Evolutionary conservation across 2,797 vertebrate genomes (phyloP), one percentile per base, ranked within the genome.

Genomic region (Cuniculus paca): DNA sequence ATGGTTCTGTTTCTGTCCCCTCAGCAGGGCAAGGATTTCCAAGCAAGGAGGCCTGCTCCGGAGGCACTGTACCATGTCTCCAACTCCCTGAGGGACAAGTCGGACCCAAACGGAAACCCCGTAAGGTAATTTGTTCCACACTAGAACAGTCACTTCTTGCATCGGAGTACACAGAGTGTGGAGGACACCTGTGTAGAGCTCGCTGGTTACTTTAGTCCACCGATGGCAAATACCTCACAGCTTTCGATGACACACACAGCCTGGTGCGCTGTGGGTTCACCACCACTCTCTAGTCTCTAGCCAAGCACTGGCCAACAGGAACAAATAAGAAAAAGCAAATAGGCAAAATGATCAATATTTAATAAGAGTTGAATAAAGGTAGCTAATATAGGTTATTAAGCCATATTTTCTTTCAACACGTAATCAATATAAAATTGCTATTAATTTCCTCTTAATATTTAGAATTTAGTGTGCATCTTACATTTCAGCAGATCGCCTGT

Each of bases 21-120:
- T 75, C 94, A 97, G 95, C 95, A 97, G 95, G 96, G 60, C 88
- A 96, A 95, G 63, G 63, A 93, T 96, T 97, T 94, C 93, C 77
- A 88, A 92, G 95, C 91, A 94, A 97, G 93, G 63, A 96, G 85
- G 79, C 52, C 84, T 61, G 68, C 94, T 97, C 91, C 77, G 89
- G 68, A 93, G 95, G 56, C 68, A 78, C 91, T 90, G 68, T 94
- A 92, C 93, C 96, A 97, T 97, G 98, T 95, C 97, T 97, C 93
- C 91, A 92, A 92, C 96, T 90, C 88, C 97, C 94, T 98, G 93
- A 98, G 60, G 60, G 93, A 92, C 94, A 97, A 97, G 83, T 75
- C 1, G 0, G 82, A 93, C 93, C 93, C 88, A 95, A 95, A 70
- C 95, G 90, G 95, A 95, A 96, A n/a, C 77, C 42, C 90, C 88